Base-by-base conservation (phyloP, 2,888 invertebrate genomes). In the Drosophila borborema region DNA sequence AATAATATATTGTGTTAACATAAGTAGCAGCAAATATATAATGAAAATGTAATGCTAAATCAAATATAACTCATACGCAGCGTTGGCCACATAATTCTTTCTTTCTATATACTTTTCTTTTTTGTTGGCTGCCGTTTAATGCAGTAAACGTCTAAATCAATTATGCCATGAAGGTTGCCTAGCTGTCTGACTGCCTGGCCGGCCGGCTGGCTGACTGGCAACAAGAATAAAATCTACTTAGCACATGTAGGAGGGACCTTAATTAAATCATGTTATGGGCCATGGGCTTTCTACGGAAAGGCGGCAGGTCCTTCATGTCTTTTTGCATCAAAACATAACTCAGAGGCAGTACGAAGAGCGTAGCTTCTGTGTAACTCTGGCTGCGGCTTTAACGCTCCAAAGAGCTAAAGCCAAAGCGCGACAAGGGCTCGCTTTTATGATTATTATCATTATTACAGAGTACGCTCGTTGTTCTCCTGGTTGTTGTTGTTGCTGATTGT, bases 141-240 rank as follows among this genome's bases (percentile, higher is more conserved):
- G 83, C 76, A 85, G 72, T 81, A 75, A 86, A 86, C 71, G 88
- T 75, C 79, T 87, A 85, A 89, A 86, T 87, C 83, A 86, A 86
- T 86, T 89, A 87, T 66, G 73, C 64, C 64, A 18, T 48, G 20
- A 38, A n/a, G 46, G 58, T 67, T 68, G 72, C n/a, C 58, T 58
- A 54, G 69, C 48, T 46, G 66, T 14, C 4, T 2, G 38, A 4
- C 12, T 16, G 38, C 0, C 2, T 16, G 40, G 16, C n/a, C 16
- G 8, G 2, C 8, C 8, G 46, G 56, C 67, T 70, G 72, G 20
- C 46, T 56, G 54, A 65, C 46, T 53, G 67, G 76, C 72, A 61
- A 61, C 74, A 72, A 66, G 74, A 83, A 85, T 89, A 72, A 86
- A 89, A 85, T 86, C 86, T 90, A 88, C 86, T 88, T 86, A 85